Evolutionary conservation across 2,888 invertebrate species (phyloP).

Genomic region (Epirrhoe tristata): DNA sequence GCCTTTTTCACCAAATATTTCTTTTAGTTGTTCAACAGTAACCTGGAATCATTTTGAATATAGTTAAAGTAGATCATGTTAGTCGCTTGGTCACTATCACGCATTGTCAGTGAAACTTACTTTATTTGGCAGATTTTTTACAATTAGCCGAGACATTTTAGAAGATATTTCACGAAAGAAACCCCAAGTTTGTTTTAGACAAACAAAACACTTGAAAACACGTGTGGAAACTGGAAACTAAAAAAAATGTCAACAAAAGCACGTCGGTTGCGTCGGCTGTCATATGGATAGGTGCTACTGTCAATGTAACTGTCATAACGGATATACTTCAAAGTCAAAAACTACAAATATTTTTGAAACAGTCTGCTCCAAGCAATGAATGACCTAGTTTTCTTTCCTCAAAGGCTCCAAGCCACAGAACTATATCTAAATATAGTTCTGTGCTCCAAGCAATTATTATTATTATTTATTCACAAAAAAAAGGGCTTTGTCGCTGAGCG

Average conservation of each 20-base stretch:
- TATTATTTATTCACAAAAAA: too few relatives aligned
- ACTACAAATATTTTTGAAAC: too few relatives aligned
- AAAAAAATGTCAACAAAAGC: background rate
- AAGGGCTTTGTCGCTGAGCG: too few relatives aligned
- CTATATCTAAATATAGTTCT: too few relatives aligned
- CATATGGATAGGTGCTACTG: background rate
- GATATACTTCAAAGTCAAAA: too few relatives aligned
- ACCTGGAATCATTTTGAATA: constrained; percentile 81
- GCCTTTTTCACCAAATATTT: constrained; percentile 92
- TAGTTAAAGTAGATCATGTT: background rate
- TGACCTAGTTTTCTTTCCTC: too few relatives aligned
- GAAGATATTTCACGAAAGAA: constrained; percentile 3
- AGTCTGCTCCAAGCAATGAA: too few relatives aligned
- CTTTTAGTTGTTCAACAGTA: constrained; percentile 90
- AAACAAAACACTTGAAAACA: background rate
- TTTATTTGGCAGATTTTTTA: constrained; percentile 95
- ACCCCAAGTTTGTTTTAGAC: constrained; percentile 1
- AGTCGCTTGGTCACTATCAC: constrained; percentile 1
- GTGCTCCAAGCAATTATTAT: too few relatives aligned
- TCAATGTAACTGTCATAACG: too few relatives aligned
- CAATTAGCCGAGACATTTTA: constrained; percentile 93
- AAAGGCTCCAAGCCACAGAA: too few relatives aligned
- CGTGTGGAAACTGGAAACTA: background rate
- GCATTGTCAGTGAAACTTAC: constrained; percentile 80
- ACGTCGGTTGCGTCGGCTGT: background rate